These are phyloP conservation scores for Protodeltote pygarga DNA, from an alignment of 2,888 invertebrate species.

Conservation along the genomic window DNA sequence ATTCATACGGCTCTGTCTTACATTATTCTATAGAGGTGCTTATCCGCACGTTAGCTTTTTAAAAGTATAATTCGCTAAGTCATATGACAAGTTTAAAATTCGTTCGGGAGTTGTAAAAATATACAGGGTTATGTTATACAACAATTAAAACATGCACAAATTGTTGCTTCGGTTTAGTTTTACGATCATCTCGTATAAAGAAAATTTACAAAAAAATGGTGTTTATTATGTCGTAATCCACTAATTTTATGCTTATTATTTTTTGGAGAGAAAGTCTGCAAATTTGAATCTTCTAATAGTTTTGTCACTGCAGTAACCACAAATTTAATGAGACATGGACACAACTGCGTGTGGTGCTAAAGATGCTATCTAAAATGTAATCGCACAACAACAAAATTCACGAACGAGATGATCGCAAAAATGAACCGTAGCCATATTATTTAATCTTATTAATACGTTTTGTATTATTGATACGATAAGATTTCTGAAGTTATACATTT, in stretches of 20 bases:
- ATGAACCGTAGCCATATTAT: constrained; percentile 5
- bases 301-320: too few relatives aligned
- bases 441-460: constrained; percentile 45
- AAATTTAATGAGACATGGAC: too few relatives aligned
- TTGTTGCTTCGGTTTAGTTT: constrained; percentile 9
- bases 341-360: neutral
- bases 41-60: constrained; percentile 53
- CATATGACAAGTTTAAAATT: constrained; percentile 47
- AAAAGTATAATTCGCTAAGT: constrained; percentile 53
- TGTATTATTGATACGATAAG: constrained; percentile 43
- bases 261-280: neutral
- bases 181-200: neutral
- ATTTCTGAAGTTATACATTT: constrained; percentile 51
- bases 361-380: neutral
- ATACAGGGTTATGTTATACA: constrained; percentile 63
- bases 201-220: too few relatives aligned
- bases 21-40: constrained; percentile 60
- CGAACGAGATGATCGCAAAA: constrained; percentile 1
- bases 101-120: constrained; percentile 39
- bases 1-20: constrained; percentile 17
- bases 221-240: constrained; percentile 3
- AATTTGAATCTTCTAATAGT: too few relatives aligned
- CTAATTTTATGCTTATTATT: neutral
- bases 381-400: neutral
- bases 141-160: constrained; percentile 41